These are phyloP conservation scores for Epistrophella euchroma DNA, from an alignment of 2,888 invertebrate genomes.

Conservation along the genomic window DNA sequence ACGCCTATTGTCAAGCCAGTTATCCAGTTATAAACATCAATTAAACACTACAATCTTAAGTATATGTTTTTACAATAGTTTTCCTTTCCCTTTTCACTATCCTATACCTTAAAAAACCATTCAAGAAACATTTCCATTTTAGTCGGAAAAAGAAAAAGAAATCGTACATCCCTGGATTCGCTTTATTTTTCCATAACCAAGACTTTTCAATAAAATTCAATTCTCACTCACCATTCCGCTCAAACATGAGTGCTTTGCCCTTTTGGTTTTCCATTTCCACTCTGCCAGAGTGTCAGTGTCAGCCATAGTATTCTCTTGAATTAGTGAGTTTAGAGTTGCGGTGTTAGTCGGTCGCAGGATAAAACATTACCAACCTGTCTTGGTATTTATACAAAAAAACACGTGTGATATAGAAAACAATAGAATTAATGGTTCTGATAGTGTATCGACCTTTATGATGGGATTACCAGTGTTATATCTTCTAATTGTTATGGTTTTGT, in stretches of 20 bases:
- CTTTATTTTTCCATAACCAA: neutral
- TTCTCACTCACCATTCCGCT: slow-evolving; percentile 21
- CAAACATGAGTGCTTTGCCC: slow-evolving; percentile 38
- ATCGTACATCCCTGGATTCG: neutral
- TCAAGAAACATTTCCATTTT: neutral
- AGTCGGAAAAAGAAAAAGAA: neutral
- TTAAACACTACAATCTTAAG: no score
- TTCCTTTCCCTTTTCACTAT: neutral
- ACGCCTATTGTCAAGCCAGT: no score
- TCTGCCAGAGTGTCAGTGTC: slow-evolving; percentile 23
- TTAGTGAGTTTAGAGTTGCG: slow-evolving; percentile 54
- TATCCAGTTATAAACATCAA: no score
- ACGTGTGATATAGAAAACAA: slow-evolving; percentile 56
- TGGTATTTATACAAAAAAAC: slow-evolving; percentile 10
- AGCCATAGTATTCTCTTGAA: neutral
- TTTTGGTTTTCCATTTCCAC: slow-evolving; percentile 26
- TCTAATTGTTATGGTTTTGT: neutral
- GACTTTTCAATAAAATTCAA: neutral
- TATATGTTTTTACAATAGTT: neutral
- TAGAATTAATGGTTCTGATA: slow-evolving; percentile 4
- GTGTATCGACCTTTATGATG: slow-evolving; percentile 20
- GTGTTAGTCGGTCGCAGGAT: slow-evolving; percentile 23
- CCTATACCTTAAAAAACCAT: neutral
- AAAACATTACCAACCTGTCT: neutral
- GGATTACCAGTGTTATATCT: slow-evolving; percentile 56